These are phyloP conservation scores for Mus spicilegus DNA, from an alignment of 2,113 vertebrate genomes.

Conservation along the genomic window DNA sequence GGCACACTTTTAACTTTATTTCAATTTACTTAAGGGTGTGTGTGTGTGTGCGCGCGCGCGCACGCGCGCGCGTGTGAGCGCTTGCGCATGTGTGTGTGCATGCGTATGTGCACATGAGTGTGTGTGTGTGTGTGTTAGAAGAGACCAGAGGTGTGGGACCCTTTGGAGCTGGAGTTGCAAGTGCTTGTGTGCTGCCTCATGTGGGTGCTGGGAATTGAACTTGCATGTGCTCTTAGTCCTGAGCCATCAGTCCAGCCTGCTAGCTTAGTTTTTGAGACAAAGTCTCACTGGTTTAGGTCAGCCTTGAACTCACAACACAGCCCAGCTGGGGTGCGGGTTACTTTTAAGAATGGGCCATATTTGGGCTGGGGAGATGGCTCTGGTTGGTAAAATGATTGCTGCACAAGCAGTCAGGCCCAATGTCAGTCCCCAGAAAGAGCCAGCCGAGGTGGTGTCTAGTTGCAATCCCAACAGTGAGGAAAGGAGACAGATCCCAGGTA, in stretches of 20 bases:
- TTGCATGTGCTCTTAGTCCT: neutral
- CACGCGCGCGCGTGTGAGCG: too few relatives aligned
- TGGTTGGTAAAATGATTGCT: too few relatives aligned
- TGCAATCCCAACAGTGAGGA: neutral
- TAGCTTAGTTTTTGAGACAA: neutral
- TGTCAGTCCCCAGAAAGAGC: neutral
- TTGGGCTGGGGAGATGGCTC: neutral
- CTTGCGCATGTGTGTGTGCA: neutral
- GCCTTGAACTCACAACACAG: neutral
- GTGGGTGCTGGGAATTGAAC: neutral
- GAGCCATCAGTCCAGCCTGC: neutral
- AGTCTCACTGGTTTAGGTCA: neutral
- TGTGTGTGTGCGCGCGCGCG: fast-evolving
- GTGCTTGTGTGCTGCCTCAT: neutral
- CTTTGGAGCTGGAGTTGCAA: neutral
- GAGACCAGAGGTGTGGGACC: neutral
- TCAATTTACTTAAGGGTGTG: neutral
- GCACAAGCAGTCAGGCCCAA: neutral
- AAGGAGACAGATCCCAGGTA: neutral
- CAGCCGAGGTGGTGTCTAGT: neutral
- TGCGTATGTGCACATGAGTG: neutral
- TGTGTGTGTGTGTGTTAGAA: neutral
- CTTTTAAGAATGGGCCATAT: neutral
- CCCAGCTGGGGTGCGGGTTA: neutral
- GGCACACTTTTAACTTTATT: neutral